Evolutionary conservation across 2,888 invertebrate species (phyloP).

Genomic region (Pristionchus entomophagus): DNA sequence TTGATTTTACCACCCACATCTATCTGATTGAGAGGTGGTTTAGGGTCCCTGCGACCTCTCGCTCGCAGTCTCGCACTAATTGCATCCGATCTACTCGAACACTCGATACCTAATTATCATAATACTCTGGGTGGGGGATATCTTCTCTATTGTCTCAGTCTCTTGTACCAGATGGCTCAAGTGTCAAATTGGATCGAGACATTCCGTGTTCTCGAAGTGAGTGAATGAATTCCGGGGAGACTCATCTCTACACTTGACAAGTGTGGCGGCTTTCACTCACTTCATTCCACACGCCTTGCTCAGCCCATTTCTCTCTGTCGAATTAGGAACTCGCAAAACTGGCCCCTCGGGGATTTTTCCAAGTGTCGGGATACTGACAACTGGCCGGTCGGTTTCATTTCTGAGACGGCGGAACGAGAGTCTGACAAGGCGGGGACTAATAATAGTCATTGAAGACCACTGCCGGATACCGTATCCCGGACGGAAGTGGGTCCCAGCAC

Average conservation of each 20-base stretch:
- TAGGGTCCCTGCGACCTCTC: not conserved
- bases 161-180: not conserved
- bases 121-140: slow-evolving; percentile 13
- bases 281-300: slow-evolving; percentile 13
- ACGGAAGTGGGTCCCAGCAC: not conserved
- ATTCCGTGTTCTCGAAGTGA: not conserved
- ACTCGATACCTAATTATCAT: slow-evolving; percentile 36
- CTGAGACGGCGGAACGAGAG: not conserved
- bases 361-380: slow-evolving; percentile 28
- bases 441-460: slow-evolving; percentile 21
- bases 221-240: slow-evolving; percentile 35
- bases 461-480: not conserved
- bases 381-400: not conserved
- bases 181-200: not conserved
- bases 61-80: not conserved
- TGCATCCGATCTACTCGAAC: not conserved
- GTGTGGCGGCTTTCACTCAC: slow-evolving; percentile 23
- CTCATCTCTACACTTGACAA: slow-evolving; percentile 2
- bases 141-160: slow-evolving; percentile 10
- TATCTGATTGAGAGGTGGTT: not conserved
- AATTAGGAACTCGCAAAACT: slow-evolving; percentile 14
- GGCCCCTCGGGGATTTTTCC: not conserved
- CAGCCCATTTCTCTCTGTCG: slow-evolving; percentile 32
- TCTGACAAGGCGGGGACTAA: not conserved
- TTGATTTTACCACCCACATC: slow-evolving; percentile 13